Evolutionary conservation across 2,888 invertebrate genomes (phyloP).

Genomic region (Pyrgus malvae): DNA sequence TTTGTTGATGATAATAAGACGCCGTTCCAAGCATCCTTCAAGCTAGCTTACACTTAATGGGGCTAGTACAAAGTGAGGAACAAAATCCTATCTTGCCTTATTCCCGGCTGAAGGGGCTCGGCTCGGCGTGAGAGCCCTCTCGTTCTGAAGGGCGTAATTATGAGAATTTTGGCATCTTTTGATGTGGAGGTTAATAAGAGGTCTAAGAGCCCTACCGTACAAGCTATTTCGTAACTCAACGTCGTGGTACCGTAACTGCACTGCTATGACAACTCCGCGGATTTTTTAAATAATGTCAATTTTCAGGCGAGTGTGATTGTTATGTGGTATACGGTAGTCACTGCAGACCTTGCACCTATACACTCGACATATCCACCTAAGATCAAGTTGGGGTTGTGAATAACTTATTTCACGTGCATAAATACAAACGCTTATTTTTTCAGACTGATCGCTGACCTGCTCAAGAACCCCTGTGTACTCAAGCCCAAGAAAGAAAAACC

Average conservation of each 20-base stretch:
- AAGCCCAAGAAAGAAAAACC: slow-evolving; percentile 83
- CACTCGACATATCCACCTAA: too few relatives aligned
- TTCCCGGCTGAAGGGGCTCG: background rate
- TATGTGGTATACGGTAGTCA: background rate
- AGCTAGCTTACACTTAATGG: background rate
- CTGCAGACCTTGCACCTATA: too few relatives aligned
- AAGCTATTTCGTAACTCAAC: background rate
- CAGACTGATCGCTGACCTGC: slow-evolving; percentile 90
- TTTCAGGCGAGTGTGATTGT: too few relatives aligned
- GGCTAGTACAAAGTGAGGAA: slow-evolving; percentile 1
- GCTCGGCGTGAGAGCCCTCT: background rate
- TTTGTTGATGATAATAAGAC: background rate
- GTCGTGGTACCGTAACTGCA: too few relatives aligned
- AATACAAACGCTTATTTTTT: slow-evolving; percentile 39
- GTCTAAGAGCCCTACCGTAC: background rate
- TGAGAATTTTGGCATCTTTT: slow-evolving; percentile 16
- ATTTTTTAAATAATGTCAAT: too few relatives aligned
- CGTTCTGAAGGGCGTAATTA: slow-evolving; percentile 19
- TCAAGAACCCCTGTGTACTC: slow-evolving; percentile 90
- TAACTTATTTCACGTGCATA: too few relatives aligned
- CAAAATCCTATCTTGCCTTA: slow-evolving; percentile 1
- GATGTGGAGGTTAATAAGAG: slow-evolving; percentile 14
- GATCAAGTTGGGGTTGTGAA: too few relatives aligned
- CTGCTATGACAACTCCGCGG: too few relatives aligned
- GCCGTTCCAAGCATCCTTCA: background rate